Evolutionary conservation across 1,140 invertebrate species (phyloP), one percentile per base, ranked within the genome.

Genomic region (Lucilia cuprina): DNA sequence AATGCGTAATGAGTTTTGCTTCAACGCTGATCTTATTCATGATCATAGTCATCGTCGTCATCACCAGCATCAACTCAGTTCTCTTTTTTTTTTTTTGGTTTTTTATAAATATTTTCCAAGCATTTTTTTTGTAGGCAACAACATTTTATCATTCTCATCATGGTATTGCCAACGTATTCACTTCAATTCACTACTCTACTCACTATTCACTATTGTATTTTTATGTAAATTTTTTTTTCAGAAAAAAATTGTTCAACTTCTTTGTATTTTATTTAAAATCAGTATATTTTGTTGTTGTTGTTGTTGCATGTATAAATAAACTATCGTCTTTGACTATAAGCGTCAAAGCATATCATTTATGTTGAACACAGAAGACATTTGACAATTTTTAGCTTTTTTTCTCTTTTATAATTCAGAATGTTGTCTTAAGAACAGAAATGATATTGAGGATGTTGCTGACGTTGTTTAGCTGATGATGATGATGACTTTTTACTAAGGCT

Each of bases 1-100:
- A 90, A 90, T 90, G 86, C 85, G 88, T 89, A 90, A 90, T 90
- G 86, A 89, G 86, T 17, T 80, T 47, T 25, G 34, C 77, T 49
- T 47, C 41, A 49, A 19, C 75, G 77, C 14, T 50, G 77, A 80
- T 80, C 77, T 80, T 80, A 21, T 50, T 50, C 25, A 77, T 80
- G 65, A 70, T 70, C 19, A 21, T 60, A 17, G n/a, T 60, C 14
- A n/a, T 4, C 55, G 55, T 60, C 55, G 55, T 21, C 65, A 70
- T 21, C 19, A 70, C n/a, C n/a, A 21, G n/a, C 19, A 70, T 10
- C 55, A 60, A 2, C 14, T 60, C 2, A 60, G 21, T 17, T 70
- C 25, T 70, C 25, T 2, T 70, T 55, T 55, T 55, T 17, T 0
- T 55, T 25, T 25, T 70, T 10, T 70, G 0, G 25, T n/a, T 60